Evolutionary conservation across 2,797 vertebrate genomes (phyloP).

Genomic region (Bufotes viridis): DNA sequence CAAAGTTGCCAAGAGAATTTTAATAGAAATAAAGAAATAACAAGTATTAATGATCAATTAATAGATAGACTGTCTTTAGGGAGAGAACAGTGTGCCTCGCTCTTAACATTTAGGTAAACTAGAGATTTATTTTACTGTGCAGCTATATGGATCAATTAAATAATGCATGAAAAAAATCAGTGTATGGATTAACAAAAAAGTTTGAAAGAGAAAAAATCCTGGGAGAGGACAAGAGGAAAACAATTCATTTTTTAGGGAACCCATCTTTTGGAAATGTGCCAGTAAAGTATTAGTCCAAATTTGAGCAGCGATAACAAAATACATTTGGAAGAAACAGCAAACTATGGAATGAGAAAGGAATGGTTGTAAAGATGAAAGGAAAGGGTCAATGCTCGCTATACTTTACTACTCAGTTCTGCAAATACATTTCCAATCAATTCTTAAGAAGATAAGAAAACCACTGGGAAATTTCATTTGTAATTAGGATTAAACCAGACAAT

Average conservation of each 20-base stretch:
- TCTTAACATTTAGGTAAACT: not conserved
- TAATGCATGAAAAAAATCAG: not conserved
- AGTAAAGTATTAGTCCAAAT: not conserved
- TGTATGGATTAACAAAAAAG: not conserved
- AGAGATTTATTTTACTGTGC: not conserved
- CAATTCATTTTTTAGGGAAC: not conserved
- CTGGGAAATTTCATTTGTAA: slow-evolving; percentile 57
- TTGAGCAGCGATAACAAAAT: not conserved
- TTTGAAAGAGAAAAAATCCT: not conserved
- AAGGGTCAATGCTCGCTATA: not conserved
- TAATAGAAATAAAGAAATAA: too few species aligned
- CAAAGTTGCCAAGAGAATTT: too few species aligned
- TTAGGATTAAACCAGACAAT: slow-evolving; percentile 59
- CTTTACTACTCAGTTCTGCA: not conserved
- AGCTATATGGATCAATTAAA: not conserved
- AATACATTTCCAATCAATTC: slow-evolving; percentile 54
- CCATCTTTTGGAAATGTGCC: not conserved
- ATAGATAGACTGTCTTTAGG: not conserved
- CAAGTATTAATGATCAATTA: too few species aligned
- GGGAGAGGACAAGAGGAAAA: not conserved
- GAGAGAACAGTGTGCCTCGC: too few species aligned
- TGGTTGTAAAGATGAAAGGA: slow-evolving; percentile 28
- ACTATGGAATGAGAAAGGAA: slow-evolving; percentile 10
- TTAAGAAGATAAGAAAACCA: slow-evolving; percentile 53
- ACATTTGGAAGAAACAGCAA: not conserved